Evolutionary conservation across 23 tunicate species (phyloP).

Genomic region (Aplidium turbinatum): DNA sequence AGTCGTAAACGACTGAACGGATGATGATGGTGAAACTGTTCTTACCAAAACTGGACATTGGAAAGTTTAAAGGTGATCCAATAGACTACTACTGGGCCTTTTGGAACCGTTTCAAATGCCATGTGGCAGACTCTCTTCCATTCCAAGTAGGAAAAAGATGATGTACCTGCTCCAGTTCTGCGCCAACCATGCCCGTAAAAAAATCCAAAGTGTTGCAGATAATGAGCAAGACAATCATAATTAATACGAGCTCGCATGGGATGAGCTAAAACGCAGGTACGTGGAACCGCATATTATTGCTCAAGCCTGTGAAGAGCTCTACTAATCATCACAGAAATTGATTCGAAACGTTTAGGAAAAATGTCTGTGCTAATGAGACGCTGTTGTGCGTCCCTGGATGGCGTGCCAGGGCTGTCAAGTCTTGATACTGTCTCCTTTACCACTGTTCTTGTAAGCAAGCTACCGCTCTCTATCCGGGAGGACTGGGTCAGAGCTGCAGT

Average conservation of each 20-base stretch:
- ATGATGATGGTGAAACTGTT: too few relatives aligned
- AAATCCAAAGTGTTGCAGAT: neutral
- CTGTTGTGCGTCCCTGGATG: neutral
- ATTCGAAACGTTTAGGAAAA: neutral
- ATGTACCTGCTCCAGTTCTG: constrained; percentile 4
- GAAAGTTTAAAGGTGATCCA: too few relatives aligned
- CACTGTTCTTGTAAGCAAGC: neutral
- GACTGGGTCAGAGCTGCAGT: neutral
- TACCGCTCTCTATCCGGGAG: neutral
- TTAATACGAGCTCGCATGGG: neutral
- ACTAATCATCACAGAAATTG: neutral
- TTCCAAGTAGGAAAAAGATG: neutral
- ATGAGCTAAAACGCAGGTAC: neutral
- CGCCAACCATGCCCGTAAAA: neutral
- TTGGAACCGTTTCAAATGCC: constrained; percentile 4
- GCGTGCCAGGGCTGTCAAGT: neutral
- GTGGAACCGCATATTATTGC: neutral
- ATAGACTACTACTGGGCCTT: too few relatives aligned
- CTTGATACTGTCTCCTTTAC: neutral
- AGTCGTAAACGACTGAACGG: too few relatives aligned
- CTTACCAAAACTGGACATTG: neutral
- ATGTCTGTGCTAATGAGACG: neutral
- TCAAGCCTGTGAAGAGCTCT: neutral
- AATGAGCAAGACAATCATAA: neutral
- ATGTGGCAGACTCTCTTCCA: neutral